These are phyloP conservation scores for Aphodius sticticus DNA, from an alignment of 2,888 invertebrate species.

Conservation along the genomic window DNA sequence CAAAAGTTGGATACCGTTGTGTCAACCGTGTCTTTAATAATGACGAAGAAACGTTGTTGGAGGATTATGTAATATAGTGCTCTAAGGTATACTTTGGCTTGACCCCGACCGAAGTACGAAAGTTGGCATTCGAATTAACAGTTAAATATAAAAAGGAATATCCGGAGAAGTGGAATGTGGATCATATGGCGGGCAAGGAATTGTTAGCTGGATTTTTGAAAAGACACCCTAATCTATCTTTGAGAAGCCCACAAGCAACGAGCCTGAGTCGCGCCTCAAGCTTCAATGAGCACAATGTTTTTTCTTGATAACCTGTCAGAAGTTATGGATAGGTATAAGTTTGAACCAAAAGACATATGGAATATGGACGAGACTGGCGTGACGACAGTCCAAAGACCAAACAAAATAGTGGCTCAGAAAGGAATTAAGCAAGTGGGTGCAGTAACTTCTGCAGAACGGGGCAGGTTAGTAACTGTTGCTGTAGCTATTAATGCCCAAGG, in stretches of 20 bases:
- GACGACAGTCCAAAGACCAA: constrained; percentile 55
- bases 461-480: constrained; percentile 47
- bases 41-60: too few species aligned
- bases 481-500: constrained; percentile 47
- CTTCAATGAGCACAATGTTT: not conserved
- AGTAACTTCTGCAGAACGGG: constrained; percentile 49
- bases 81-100: too few species aligned
- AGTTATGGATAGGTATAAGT: constrained; percentile 20
- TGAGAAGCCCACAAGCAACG: constrained; percentile 19
- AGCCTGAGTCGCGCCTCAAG: constrained; percentile 8
- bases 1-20: too few species aligned
- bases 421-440: constrained; percentile 54
- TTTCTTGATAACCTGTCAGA: constrained; percentile 19
- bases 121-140: too few species aligned
- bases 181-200: too few species aligned
- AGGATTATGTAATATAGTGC: too few species aligned
- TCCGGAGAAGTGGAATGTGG: too few species aligned
- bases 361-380: constrained; percentile 56
- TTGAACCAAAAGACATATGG: constrained; percentile 45
- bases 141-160: too few species aligned
- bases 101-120: too few species aligned
- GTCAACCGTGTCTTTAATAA: too few species aligned
- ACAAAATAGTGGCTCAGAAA: constrained; percentile 51
- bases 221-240: constrained; percentile 8
- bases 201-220: too few species aligned